Base-by-base conservation (phyloP, 1,140 invertebrate genomes). In the Mycetomoellerius zeteki region DNA sequence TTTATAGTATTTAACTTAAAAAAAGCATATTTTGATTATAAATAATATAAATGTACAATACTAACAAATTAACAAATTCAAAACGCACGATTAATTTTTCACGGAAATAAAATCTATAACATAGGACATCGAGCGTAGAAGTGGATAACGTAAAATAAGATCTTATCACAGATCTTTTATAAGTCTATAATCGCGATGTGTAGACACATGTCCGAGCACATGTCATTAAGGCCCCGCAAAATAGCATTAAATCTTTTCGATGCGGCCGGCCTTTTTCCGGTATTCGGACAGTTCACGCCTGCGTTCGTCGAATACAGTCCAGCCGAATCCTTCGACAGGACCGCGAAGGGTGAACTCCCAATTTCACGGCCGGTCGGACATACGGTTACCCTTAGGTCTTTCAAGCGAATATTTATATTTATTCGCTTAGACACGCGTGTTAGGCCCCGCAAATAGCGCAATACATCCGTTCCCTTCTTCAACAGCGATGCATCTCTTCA, bases 281-380 rank as follows among this genome's bases (percentile, higher is more conserved):
- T 60, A 12, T 47, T 82, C 54, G 37, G 69, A 84, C 37, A 60
- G 43, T 43, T 84, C 54, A 73, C 69, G 54, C 80, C 69, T 27
- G 37, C 69, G n/a, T 84, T 84, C 69, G 27, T 47, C 54, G 69
- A 84, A 84, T n/a, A 33, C 50, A 56, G 67, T 81, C 65, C 30
- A 56, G 30, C 37, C 69, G 69, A 62, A 84, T 75, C 80, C 54
- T 84, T 84, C 80, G 69, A 82, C 80, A 82, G 80, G 54, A 84
- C 69, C 54, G 52, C 64, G 60, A 67, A 86, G 73, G 87, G 86
- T 77, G 87, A 86, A 60, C 47, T 85, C 87, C 90, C 88, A 92
- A 93, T 93, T 93, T 93, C 92, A 92, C 89, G 90, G 92, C 60
- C 88, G 90, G 90, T 85, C 86, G 90, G 64, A 72, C 76, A 58